These are phyloP conservation scores for Amniataba percoides DNA, from an alignment of 2,797 vertebrate species.

Conservation along the genomic window DNA sequence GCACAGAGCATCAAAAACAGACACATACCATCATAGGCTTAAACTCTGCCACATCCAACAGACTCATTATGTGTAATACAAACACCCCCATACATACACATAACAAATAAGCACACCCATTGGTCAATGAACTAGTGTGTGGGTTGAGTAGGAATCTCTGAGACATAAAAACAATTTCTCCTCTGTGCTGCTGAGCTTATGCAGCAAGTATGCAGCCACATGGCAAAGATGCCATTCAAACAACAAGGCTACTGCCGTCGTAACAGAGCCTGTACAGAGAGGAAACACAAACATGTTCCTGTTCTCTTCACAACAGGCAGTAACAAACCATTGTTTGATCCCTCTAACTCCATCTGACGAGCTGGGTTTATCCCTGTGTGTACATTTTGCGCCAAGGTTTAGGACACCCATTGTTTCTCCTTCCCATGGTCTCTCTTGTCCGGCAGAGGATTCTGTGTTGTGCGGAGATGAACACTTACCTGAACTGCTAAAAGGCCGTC, in stretches of 20 bases:
- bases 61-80: slow-evolving; percentile 61
- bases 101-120: slow-evolving; percentile 65
- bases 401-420: slow-evolving; percentile 1
- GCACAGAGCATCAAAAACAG: slow-evolving; percentile 52
- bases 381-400: slow-evolving; percentile 26
- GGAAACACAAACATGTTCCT: slow-evolving; percentile 74
- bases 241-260: slow-evolving; percentile 67
- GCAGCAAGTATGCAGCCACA: slow-evolving; percentile 77
- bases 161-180: slow-evolving; percentile 83
- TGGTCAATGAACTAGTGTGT: slow-evolving; percentile 74
- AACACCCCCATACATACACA: slow-evolving; percentile 59
- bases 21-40: slow-evolving; percentile 45
- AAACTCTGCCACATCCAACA: slow-evolving; percentile 53
- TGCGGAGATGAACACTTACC: slow-evolving; percentile 73
- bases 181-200: slow-evolving; percentile 82
- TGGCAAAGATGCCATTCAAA: slow-evolving; percentile 78
- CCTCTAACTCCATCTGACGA: slow-evolving; percentile 7
- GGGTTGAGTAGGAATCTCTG: slow-evolving; percentile 81
- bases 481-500: slow-evolving; percentile 89
- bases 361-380: not conserved
- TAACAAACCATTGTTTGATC: slow-evolving; percentile 60
- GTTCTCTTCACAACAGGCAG: slow-evolving; percentile 58
- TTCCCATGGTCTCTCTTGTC: not conserved
- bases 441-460: not conserved
- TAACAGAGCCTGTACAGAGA: slow-evolving; percentile 54